These are phyloP conservation scores for Mycetomoellerius zeteki DNA, from an alignment of 1,140 invertebrate genomes.

Conservation along the genomic window DNA sequence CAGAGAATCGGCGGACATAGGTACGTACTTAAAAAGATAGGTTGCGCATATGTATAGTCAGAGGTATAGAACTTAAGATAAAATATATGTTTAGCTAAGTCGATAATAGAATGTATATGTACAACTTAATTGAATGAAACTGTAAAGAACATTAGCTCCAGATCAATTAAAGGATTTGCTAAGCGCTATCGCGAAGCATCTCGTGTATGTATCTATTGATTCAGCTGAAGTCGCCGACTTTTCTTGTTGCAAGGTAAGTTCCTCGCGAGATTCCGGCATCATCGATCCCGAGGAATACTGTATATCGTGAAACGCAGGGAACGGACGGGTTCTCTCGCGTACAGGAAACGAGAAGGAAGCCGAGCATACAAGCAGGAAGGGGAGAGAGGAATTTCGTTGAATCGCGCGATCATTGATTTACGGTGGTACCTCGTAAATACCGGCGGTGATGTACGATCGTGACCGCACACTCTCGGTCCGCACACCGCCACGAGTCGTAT, in stretches of 20 bases:
- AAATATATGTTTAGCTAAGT: neutral
- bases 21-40: neutral
- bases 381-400: conserved; percentile 77
- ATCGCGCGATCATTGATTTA: conserved; percentile 81
- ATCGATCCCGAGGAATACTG: conserved; percentile 57
- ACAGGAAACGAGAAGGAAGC: conserved; percentile 68
- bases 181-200: neutral
- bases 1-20: neutral
- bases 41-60: neutral
- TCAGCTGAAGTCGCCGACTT: conserved; percentile 8
- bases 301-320: conserved; percentile 36
- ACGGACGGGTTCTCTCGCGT: conserved; percentile 65
- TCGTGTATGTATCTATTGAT: neutral
- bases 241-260: conserved; percentile 44
- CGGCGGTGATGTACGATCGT: conserved; percentile 79
- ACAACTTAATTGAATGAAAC: neutral
- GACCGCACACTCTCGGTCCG: conserved; percentile 63
- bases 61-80: neutral
- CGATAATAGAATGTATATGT: neutral
- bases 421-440: conserved; percentile 81
- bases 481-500: conserved; percentile 35
- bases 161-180: neutral
- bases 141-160: neutral
- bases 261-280: conserved; percentile 65
- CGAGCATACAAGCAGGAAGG: conserved; percentile 66